Evolutionary conservation across 2,797 vertebrate species (phyloP), one percentile per base, ranked within the genome.

Genomic region (Leptatherina wallacei): DNA sequence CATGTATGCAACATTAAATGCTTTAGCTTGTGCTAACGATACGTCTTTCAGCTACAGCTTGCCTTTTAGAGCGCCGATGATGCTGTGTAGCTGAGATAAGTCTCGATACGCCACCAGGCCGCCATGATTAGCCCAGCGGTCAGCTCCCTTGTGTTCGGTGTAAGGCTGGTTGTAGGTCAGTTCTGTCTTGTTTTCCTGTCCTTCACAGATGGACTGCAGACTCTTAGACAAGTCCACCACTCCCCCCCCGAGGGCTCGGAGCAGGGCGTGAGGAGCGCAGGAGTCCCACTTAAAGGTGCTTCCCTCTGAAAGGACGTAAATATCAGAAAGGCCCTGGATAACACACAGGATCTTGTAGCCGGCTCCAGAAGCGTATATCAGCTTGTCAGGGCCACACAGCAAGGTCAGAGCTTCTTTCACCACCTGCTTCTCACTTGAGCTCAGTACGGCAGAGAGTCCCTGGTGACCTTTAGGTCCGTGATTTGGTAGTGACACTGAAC

Each of bases 271-370:
- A 4, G 95, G 94, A 4, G 95, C 96, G 4, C 96, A 98, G 0
- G 95, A 95, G 91, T 98, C 96, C 96, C 96, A 97, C 77, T 96
- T 97, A 59, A 94, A 97, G 3, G 96, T 98, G 90, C 95, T 96
- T 6, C 96, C 95, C 77, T 97, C 95, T 0, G 96, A 97, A 65
- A 96, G 95, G 57, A 98, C 85, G 36, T 97, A 97, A 59, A 93
- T 77, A 20, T 96, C 96, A 3, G 91, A 95, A 18, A 96, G 91
- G 71, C 95, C 96, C 79, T 93, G 95, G n/a, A 96, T 93, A 20
- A 97, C 96, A 35, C 96, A 97, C 35, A 97, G 93, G 85, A 95
- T 92, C 90, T 97, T 97, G 89, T 95, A 97, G 10, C 96, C 96
- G 0, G 96, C 96, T 22, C 96, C 96, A 0, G 96, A 96, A 0